A percentile compares a stretch with the other conserved stretches of the same genome.
These are phyloP conservation scores for Phyllotreta cruciferae DNA, from an alignment of 2,888 invertebrate genomes.

Conservation along the genomic window DNA sequence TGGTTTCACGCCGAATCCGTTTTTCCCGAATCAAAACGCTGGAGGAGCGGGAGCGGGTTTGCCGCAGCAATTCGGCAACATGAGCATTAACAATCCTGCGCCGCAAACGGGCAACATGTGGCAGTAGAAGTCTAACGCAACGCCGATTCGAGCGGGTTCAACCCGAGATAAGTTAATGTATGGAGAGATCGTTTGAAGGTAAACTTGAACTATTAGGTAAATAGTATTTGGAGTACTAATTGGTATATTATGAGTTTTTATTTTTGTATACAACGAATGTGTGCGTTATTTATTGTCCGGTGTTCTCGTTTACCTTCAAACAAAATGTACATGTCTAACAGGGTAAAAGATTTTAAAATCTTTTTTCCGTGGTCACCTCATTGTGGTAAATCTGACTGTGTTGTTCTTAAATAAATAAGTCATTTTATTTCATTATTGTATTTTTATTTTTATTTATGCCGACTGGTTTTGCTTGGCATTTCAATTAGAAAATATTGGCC, in stretches of 20 bases:
- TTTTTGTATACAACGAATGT: background rate
- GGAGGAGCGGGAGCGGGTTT: constrained; percentile 53
- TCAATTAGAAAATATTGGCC: constrained; percentile 1
- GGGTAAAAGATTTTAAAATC: constrained; percentile 16
- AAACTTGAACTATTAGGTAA: background rate
- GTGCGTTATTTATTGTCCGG: background rate
- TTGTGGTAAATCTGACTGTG: constrained; percentile 17
- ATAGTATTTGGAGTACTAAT: background rate
- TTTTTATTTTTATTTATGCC: constrained; percentile 8
- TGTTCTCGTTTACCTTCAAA: constrained; percentile 6
- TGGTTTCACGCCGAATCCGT: constrained; percentile 51
- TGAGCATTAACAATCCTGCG: constrained; percentile 56
- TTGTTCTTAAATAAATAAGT: constrained; percentile 13
- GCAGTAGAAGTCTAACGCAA: constrained; percentile 50
- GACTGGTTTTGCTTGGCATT: background rate
- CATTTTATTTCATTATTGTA: constrained; percentile 7
- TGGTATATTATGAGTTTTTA: background rate
- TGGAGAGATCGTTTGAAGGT: background rate
- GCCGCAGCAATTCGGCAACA: constrained; percentile 64
- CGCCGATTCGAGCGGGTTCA: constrained; percentile 6
- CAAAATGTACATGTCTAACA: constrained; percentile 9
- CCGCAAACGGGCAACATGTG: constrained; percentile 52
- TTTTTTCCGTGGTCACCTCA: constrained; percentile 3
- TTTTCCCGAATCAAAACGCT: constrained; percentile 43
- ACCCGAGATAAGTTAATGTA: constrained; percentile 8